These are phyloP conservation scores for Thereuonema tuberculata DNA, from an alignment of 1,140 invertebrate species.

Conservation along the genomic window DNA sequence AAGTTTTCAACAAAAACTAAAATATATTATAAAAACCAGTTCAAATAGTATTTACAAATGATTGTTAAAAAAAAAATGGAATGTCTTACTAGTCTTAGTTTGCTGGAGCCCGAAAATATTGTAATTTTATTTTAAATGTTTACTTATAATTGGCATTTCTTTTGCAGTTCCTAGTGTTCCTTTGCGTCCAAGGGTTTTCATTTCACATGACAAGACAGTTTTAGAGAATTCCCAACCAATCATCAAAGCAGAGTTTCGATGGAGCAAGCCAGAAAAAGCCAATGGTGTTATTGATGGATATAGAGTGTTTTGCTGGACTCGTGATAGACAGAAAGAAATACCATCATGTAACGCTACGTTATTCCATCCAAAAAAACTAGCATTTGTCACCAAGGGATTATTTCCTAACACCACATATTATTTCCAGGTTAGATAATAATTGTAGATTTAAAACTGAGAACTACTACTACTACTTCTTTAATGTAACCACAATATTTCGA, in stretches of 20 bases:
- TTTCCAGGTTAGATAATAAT: conserved; percentile 47
- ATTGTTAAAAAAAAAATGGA: too few species aligned
- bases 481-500: too few species aligned
- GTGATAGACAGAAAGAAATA: not conserved
- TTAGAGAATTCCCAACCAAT: conserved; percentile 21
- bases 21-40: too few species aligned
- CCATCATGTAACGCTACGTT: not conserved
- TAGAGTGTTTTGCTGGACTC: conserved; percentile 48
- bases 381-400: conserved; percentile 44
- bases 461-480: too few species aligned
- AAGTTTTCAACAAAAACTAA: too few species aligned
- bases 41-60: too few species aligned
- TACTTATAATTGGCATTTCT: too few species aligned
- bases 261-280: conserved; percentile 51
- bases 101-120: too few species aligned
- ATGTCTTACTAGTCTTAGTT: too few species aligned
- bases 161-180: conserved; percentile 54
- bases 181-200: conserved; percentile 48
- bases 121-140: too few species aligned
- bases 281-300: conserved; percentile 63
- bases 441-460: too few species aligned
- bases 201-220: conserved; percentile 34
- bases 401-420: conserved; percentile 49
- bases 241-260: conserved; percentile 43
- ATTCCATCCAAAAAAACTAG: conserved; percentile 24